phyloP scores from a whole-genome alignment of 2,113 vertebrate genomes.

The Callospermophilus lateralis region DNA sequence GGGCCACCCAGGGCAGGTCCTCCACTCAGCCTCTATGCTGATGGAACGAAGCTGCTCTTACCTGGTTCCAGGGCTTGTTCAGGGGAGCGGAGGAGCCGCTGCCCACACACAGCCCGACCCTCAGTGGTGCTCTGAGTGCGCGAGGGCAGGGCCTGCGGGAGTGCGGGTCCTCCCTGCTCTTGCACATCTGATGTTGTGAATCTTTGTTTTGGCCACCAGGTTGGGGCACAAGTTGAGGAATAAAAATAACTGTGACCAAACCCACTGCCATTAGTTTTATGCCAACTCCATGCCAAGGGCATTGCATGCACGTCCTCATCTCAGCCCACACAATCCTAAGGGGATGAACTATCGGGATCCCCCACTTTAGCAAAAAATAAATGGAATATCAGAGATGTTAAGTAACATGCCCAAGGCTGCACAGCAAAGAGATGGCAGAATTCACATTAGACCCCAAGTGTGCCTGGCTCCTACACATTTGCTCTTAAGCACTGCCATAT shows the following conservation, averaged over 20 bases:
- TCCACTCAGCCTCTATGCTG: background rate
- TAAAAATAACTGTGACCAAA: background rate
- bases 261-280: no score
- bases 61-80: background rate
- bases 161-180: background rate
- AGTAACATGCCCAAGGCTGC: background rate
- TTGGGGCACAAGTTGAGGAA: no score
- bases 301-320: accelerated
- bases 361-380: background rate
- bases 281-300: accelerated
- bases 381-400: background rate
- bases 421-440: background rate
- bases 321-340: background rate
- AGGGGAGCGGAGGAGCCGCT: accelerated
- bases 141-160: accelerated
- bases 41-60: background rate
- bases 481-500: no score
- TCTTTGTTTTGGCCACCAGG: background rate
- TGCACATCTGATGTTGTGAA: no score
- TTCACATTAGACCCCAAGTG: background rate
- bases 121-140: accelerated
- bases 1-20: background rate
- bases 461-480: background rate
- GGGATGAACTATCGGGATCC: accelerated
- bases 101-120: background rate